Evolutionary conservation across 2,113 vertebrate genomes (phyloP).

Genomic region (Prietella phreatophila): DNA sequence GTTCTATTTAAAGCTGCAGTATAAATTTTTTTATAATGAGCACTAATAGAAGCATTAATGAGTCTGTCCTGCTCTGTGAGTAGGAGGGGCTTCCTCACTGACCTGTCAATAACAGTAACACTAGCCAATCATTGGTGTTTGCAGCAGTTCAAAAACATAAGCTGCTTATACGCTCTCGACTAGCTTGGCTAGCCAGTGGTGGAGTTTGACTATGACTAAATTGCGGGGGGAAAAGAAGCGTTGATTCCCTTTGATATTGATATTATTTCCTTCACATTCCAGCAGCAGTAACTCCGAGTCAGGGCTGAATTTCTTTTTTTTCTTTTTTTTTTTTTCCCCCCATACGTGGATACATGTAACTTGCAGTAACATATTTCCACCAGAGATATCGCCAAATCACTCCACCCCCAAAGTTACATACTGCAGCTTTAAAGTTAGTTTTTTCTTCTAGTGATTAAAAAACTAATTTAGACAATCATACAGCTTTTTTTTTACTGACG

Average conservation of each 20-base stretch:
- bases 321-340: no score
- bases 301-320: not conserved
- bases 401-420: not conserved
- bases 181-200: not conserved
- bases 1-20: conserved; percentile 4
- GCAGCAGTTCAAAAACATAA: not conserved
- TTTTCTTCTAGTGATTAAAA: not conserved
- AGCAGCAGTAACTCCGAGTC: not conserved
- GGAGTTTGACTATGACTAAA: not conserved
- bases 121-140: not conserved
- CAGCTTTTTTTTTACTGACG: not conserved
- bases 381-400: not conserved
- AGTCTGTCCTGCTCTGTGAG: not conserved
- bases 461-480: conserved; percentile 2
- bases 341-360: not conserved
- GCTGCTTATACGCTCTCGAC: not conserved
- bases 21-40: not conserved
- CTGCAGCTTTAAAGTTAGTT: not conserved
- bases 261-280: not conserved
- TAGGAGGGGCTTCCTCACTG: not conserved
- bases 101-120: not conserved
- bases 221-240: no score
- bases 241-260: not conserved
- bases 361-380: not conserved
- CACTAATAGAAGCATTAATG: not conserved